These are phyloP conservation scores for Parnassius apollo DNA, from an alignment of 2,888 invertebrate species.

Conservation along the genomic window DNA sequence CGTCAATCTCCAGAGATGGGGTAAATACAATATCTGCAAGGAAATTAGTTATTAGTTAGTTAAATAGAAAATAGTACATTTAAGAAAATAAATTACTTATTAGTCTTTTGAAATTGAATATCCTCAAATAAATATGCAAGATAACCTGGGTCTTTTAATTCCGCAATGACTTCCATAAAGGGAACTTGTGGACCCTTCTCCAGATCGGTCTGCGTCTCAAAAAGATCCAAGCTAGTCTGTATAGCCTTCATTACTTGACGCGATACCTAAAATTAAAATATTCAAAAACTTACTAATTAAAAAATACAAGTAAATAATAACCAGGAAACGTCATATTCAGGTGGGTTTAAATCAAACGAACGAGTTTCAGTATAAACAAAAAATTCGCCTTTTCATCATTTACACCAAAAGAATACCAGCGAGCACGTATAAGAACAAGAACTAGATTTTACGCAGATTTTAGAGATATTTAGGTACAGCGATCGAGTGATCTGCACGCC, in stretches of 20 bases:
- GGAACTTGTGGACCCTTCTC: slow-evolving; percentile 81
- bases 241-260: slow-evolving; percentile 69
- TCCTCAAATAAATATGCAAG: too few species aligned
- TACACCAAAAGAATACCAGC: too few species aligned
- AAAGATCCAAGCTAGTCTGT: slow-evolving; percentile 77
- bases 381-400: too few species aligned
- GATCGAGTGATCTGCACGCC: too few species aligned
- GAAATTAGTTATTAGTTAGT: slow-evolving; percentile 15
- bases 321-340: neutral
- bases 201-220: slow-evolving; percentile 82
- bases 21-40: slow-evolving; percentile 83
- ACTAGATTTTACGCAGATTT: too few species aligned
- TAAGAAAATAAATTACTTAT: neutral
- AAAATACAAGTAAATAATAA: neutral
- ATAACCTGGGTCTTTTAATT: slow-evolving; percentile 85
- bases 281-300: neutral
- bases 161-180: slow-evolving; percentile 88
- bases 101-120: too few species aligned
- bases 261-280: slow-evolving; percentile 52
- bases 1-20: slow-evolving; percentile 86
- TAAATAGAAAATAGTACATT: neutral
- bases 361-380: too few species aligned
- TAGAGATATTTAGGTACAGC: too few species aligned
- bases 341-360: too few species aligned
- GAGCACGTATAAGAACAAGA: too few species aligned